Evolutionary conservation across 2,888 invertebrate genomes (phyloP), one percentile per base, ranked within the genome.

Genomic region (Pogonocherus hispidulus): DNA sequence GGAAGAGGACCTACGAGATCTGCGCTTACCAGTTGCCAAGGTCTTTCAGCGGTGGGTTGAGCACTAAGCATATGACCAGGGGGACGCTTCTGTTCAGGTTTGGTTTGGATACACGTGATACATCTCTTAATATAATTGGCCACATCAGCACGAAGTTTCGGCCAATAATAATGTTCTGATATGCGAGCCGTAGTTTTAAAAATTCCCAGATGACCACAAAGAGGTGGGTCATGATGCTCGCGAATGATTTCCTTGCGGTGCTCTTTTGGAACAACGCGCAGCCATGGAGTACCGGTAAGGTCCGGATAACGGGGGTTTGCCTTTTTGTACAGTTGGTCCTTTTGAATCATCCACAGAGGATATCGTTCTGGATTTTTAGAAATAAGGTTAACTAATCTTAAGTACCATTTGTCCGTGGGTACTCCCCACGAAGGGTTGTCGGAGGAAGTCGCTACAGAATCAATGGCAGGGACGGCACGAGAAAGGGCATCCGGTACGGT

Each of bases 331-430:
- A 77, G 46, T 4, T 37, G 35, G 9, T 37, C 60, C 20, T 69
- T 62, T 46, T 64, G 54, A 1, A 78, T 49, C 37, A 73, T 57
- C 72, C 72, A 78, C 11, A 62, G n/a, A n/a, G 69, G 77, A 23
- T 65, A 41, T 9, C 32, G 49, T 22, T 37, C 23, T 14, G 49
- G 5, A 19, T 49, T 49, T 1, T 14, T 22, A n/a, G n/a, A n/a
- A n/a, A n/a, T n/a, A n/a, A n/a, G n/a, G n/a, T n/a, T n/a, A n/a
- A n/a, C n/a, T n/a, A n/a, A n/a, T n/a, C n/a, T n/a, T n/a, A n/a
- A n/a, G n/a, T n/a, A n/a, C n/a, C n/a, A n/a, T n/a, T n/a, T n/a
- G n/a, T n/a, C n/a, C n/a, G n/a, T n/a, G n/a, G n/a, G n/a, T n/a
- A n/a, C n/a, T n/a, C n/a, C n/a, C n/a, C n/a, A n/a, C n/a, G n/a